Evolutionary conservation across 2,888 invertebrate genomes (phyloP).

Genomic region (Drosophila algonquin): DNA sequence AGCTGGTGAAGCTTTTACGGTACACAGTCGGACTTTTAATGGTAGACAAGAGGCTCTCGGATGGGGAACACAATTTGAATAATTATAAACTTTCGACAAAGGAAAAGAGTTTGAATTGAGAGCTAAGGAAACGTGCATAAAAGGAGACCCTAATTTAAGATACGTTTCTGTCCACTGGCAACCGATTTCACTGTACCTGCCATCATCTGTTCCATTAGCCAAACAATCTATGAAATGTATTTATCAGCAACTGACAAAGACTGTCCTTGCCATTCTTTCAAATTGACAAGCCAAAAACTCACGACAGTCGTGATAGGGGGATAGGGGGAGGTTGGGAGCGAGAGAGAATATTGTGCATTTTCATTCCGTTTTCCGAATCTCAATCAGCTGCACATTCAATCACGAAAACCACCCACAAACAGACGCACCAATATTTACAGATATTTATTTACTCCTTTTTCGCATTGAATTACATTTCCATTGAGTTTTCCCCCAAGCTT

Average conservation of each 20-base stretch:
- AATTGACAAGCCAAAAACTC: slow-evolving; percentile 36
- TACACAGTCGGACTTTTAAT: background rate
- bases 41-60: background rate
- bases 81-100: background rate
- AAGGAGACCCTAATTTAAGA: background rate
- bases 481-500: slow-evolving; percentile 24
- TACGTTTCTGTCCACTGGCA: background rate
- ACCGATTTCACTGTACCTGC: background rate
- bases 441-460: slow-evolving; percentile 69
- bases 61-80: background rate
- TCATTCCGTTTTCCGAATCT: slow-evolving; percentile 39
- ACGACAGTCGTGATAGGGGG: slow-evolving; percentile 9
- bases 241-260: slow-evolving; percentile 29
- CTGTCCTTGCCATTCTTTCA: slow-evolving; percentile 27
- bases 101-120: background rate
- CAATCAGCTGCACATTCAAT: slow-evolving; percentile 70
- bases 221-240: slow-evolving; percentile 10
- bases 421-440: slow-evolving; percentile 55
- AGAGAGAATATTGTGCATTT: background rate
- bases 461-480: slow-evolving; percentile 73
- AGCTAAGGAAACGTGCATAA: background rate
- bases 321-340: too few species aligned
- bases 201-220: slow-evolving; percentile 24
- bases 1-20: background rate
- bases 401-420: slow-evolving; percentile 47